Evolutionary conservation across 2,888 invertebrate genomes (phyloP).

Genomic region (Tuta absoluta): DNA sequence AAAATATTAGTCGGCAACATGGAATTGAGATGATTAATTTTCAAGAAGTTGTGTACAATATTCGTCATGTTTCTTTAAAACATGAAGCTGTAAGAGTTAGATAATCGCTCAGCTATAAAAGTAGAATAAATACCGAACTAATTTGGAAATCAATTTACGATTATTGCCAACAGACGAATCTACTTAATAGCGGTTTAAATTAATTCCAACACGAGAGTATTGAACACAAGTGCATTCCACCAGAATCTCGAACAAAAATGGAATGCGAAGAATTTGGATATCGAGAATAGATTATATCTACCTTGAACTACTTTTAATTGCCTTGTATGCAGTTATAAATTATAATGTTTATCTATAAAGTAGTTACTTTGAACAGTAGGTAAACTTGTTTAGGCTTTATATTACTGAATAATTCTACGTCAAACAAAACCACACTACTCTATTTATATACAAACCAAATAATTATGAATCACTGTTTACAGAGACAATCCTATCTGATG

Average conservation of each 20-base stretch:
- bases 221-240: conserved; percentile 12
- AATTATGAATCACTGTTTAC: conserved; percentile 35
- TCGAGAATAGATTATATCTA: conserved; percentile 39
- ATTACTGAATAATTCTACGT: not conserved
- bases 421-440: not conserved
- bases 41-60: not conserved
- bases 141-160: conserved; percentile 11
- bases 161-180: not conserved
- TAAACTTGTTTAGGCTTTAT: not conserved
- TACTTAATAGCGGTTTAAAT: not conserved
- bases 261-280: conserved; percentile 49
- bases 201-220: conserved; percentile 21
- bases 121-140: conserved; percentile 1
- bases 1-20: no score
- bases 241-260: conserved; percentile 5
- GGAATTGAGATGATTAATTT: not conserved
- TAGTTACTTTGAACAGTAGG: not conserved
- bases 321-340: conserved; percentile 18
- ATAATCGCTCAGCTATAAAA: not conserved
- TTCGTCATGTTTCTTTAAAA: not conserved
- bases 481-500: conserved; percentile 9
- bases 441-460: conserved; percentile 3
- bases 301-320: conserved; percentile 68
- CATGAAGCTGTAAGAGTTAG: conserved; percentile 17
- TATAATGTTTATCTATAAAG: not conserved